Evolutionary conservation across 2,888 invertebrate species (phyloP).

Genomic region (Stomorhina lunata): DNA sequence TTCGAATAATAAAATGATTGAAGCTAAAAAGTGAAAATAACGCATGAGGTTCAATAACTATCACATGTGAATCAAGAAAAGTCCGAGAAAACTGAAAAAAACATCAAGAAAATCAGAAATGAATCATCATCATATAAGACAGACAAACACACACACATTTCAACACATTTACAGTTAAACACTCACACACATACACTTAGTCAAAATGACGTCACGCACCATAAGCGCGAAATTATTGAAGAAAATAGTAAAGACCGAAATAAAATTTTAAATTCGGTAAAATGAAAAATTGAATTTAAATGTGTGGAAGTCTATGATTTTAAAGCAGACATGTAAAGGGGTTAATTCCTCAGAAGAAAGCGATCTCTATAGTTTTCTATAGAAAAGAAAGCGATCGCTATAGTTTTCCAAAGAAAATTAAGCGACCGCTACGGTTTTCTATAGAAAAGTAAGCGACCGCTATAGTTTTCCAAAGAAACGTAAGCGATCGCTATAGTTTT

Average conservation of each 20-base stretch:
- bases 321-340: no score
- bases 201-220: conserved; percentile 60
- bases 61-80: conserved; percentile 27
- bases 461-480: no score
- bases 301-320: no score
- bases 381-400: no score
- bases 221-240: conserved; percentile 34
- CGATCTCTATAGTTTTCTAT: no score
- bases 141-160: conserved; percentile 14
- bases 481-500: no score
- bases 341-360: no score
- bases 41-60: conserved; percentile 46
- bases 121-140: conserved; percentile 44
- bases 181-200: neutral
- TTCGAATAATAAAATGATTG: conserved; percentile 38
- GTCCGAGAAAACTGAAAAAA: conserved; percentile 9
- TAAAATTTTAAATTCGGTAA: neutral
- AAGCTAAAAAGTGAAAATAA: conserved; percentile 58
- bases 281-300: conserved; percentile 5
- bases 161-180: no score
- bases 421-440: no score
- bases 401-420: no score
- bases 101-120: conserved; percentile 30
- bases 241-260: conserved; percentile 3
- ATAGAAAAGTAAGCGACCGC: no score